These are phyloP conservation scores for Corythucha ciliata DNA, from an alignment of 2,888 invertebrate genomes.

Conservation along the genomic window DNA sequence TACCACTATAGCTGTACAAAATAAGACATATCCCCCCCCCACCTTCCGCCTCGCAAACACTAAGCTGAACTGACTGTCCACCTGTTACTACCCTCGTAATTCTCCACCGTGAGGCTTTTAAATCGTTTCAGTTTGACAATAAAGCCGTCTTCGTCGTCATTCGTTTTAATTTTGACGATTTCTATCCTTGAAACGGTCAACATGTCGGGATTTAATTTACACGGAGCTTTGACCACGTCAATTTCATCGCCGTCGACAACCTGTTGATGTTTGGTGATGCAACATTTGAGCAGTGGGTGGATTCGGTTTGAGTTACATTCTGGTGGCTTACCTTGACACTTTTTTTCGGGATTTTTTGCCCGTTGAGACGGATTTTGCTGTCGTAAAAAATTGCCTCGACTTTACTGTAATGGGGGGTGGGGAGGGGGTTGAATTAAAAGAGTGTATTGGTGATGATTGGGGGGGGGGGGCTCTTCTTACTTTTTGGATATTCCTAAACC, in stretches of 20 bases:
- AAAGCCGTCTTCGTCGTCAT: constrained; percentile 42
- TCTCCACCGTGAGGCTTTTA: constrained; percentile 62
- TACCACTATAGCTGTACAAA: too few relatives aligned
- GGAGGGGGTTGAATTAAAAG: too few relatives aligned
- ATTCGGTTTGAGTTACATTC: not conserved
- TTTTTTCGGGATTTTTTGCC: constrained; percentile 65
- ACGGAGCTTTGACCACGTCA: constrained; percentile 61
- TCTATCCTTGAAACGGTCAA: constrained; percentile 60
- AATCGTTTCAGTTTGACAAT: constrained; percentile 54
- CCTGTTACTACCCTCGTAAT: constrained; percentile 46
- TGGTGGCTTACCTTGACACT: constrained; percentile 51
- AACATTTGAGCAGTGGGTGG: not conserved
- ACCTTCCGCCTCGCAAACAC: too few relatives aligned
- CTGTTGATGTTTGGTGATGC: constrained; percentile 44
- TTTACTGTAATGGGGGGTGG: constrained; percentile 69
- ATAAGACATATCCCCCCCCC: too few relatives aligned
- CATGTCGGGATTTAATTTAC: constrained; percentile 57
- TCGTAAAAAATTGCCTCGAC: constrained; percentile 70
- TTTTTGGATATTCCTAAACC: too few relatives aligned
- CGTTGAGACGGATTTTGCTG: constrained; percentile 70
- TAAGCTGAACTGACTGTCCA: too few relatives aligned
- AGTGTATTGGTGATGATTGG: too few relatives aligned
- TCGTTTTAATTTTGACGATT: constrained; percentile 49
- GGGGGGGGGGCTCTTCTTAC: too few relatives aligned
- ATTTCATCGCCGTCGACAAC: constrained; percentile 62